Evolutionary conservation across 2,113 vertebrate species (phyloP).

Genomic region (Coptodon rendalli): DNA sequence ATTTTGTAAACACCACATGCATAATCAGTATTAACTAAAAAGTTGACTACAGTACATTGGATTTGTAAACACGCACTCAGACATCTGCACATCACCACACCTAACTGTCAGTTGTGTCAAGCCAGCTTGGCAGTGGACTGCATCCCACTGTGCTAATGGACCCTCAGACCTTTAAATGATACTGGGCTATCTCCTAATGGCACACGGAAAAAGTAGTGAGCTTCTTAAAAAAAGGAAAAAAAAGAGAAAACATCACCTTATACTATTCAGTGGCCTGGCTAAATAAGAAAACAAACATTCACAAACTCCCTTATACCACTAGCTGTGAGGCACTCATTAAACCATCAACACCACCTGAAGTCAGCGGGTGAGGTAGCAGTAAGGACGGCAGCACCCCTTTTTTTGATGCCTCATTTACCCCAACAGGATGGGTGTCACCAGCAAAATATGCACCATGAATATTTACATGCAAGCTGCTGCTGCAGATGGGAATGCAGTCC

Average conservation of each 20-base stretch:
- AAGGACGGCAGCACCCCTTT: neutral
- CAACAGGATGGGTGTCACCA: neutral
- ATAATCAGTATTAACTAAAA: neutral
- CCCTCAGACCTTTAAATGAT: constrained; percentile 25
- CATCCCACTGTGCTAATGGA: constrained; percentile 42
- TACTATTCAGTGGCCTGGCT: neutral
- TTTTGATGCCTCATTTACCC: constrained; percentile 29
- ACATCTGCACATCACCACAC: neutral
- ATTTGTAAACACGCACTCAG: neutral
- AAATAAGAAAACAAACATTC: constrained; percentile 14
- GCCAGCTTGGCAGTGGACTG: neutral
- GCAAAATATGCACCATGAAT: constrained; percentile 9
- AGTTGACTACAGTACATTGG: neutral
- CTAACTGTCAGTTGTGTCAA: neutral
- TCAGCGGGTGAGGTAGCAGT: neutral
- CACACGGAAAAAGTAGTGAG: neutral
- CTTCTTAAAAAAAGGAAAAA: constrained; percentile 4
- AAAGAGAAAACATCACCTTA: neutral
- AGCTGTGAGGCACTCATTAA: constrained; percentile 38
- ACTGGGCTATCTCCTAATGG: constrained; percentile 39
- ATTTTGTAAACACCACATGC: neutral
- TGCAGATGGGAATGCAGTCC: neutral
- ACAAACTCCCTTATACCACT: neutral
- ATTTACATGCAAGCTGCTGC: neutral
- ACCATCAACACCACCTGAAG: constrained; percentile 15